Evolutionary conservation across 1,140 invertebrate genomes (phyloP), one percentile per base, ranked within the genome.

Genomic region (Trigoniulus corallinus): DNA sequence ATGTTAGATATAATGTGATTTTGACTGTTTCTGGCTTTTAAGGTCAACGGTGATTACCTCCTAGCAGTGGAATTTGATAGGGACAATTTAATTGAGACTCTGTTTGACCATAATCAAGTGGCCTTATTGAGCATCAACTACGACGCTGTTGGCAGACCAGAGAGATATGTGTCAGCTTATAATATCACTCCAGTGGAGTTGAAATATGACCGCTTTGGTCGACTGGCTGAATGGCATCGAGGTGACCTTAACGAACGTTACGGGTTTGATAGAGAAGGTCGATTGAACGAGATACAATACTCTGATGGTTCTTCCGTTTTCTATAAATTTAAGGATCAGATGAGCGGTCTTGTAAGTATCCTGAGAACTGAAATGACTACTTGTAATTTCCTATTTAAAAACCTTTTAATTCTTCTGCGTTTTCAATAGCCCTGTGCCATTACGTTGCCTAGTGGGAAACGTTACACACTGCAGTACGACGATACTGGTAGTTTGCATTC

Each of bases 71-170:
- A 96, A 62, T 96, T 94, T 62, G 88, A 95, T 62, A 73, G 88
- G 58, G 84, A 84, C 44, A 82, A 81, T 0, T 82, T 85, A 45
- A 88, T 85, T 0, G 86, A 96, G 13, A 84, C 87, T 0, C 84
- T 93, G 55, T 84, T 88, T 68, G 86, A 92, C 59, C 86, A 88
- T 54, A 78, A 84, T 53, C 58, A 62, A 2, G 77, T 83, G 1
- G 84, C 91, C 65, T 72, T 96, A 2, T 69, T 97, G 1, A 91
- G 91, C 57, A 82, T 95, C 0, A 87, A 84, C 0, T 96, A 95
- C 60, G 89, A 96, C 61, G 76, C 79, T 56, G 83, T 84, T n/a
- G 84, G 88, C 0, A 75, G 88, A 53, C 87, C 92, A 0, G 76
- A 87, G 0, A 83, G 84, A 60, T 96, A 88, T 83, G 77, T 81